Percentiles rank a stretch among this genome's conserved stretches.
phyloP scores from a whole-genome alignment of 2,797 vertebrate species.

The Paratrypauchen microcephalus region DNA sequence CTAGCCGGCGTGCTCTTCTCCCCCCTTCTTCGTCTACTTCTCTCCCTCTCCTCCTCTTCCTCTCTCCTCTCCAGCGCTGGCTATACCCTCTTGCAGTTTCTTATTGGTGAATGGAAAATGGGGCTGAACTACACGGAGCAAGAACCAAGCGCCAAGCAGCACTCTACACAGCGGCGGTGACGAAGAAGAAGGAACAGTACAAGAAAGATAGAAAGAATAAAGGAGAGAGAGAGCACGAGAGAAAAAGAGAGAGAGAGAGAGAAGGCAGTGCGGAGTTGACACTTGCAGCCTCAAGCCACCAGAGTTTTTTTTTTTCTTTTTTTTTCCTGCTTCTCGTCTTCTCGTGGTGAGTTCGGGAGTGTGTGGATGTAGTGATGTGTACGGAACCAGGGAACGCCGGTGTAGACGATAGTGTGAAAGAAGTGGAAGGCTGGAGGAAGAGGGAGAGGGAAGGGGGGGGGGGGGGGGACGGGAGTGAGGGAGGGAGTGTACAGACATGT shows the following conservation, averaged over 20 bases:
- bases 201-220: neutral
- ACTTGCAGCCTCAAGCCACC: constrained; percentile 71
- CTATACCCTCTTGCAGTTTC: constrained; percentile 48
- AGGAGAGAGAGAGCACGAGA: neutral
- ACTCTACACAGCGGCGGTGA: neutral
- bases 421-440: neutral
- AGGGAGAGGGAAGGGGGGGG: neutral
- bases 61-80: constrained; percentile 22
- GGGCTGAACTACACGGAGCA: neutral
- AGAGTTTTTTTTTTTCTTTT: constrained; percentile 49
- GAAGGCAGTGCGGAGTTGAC: constrained; percentile 62
- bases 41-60: constrained; percentile 31
- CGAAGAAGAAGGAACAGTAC: neutral
- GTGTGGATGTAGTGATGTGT: neutral
- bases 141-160: constrained; percentile 35
- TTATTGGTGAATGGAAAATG: constrained; percentile 73
- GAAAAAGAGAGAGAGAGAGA: neutral
- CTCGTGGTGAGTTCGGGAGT: neutral
- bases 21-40: constrained; percentile 25
- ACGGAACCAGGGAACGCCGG: neutral
- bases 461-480: neutral
- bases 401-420: neutral
- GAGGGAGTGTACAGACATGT: constrained; percentile 7
- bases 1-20: constrained; percentile 10
- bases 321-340: constrained; percentile 15